phyloP scores from a whole-genome alignment of 2,113 vertebrate species.

The Chlamydotis undulata region DNA sequence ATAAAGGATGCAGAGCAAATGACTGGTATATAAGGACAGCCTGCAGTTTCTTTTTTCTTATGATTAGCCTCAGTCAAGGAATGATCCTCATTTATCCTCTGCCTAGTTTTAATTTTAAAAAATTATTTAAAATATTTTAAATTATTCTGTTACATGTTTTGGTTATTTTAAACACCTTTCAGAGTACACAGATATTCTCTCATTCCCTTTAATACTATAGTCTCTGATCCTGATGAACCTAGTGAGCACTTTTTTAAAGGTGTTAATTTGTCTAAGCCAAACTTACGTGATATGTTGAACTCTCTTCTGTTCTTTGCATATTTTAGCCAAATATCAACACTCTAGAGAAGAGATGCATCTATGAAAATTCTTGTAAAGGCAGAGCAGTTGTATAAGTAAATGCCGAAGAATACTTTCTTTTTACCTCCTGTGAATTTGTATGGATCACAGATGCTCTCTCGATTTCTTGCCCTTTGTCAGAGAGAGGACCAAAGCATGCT shows the following conservation, averaged over 20 bases:
- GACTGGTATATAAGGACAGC: background rate
- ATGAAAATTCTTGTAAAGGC: background rate
- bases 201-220: background rate
- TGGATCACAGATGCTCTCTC: background rate
- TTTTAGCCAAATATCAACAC: background rate
- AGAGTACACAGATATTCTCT: background rate
- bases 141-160: background rate
- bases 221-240: background rate
- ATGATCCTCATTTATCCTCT: background rate
- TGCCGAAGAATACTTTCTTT: background rate
- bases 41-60: background rate
- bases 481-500: background rate
- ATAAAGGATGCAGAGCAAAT: background rate
- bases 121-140: background rate
- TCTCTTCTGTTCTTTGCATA: background rate
- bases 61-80: background rate
- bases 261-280: background rate
- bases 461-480: background rate
- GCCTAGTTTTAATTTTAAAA: background rate
- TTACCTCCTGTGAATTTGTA: background rate
- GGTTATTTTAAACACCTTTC: background rate
- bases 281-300: background rate
- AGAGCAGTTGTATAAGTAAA: background rate
- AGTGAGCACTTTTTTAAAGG: background rate
- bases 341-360: background rate